Evolutionary conservation across 2,113 vertebrate genomes (phyloP), one percentile per base, ranked within the genome.

Genomic region (Mirza zaza): DNA sequence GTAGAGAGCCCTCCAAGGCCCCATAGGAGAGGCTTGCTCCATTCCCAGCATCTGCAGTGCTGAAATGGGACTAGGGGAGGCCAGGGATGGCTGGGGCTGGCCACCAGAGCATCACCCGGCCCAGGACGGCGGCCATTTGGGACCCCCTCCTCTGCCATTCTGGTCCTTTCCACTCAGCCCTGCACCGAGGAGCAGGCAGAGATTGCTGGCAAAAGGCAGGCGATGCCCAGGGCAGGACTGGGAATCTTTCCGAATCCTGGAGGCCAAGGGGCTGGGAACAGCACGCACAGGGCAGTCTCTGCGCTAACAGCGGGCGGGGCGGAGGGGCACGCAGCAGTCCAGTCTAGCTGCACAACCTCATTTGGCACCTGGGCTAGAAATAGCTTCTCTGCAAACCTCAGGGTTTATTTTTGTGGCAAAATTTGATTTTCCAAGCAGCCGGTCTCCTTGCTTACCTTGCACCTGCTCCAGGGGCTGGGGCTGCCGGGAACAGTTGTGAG

Each of bases 291-390:
- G 18, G n/a, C 29, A 25, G n/a, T 11, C 89, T 29, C 10, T 67
- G 7, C 12, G 45, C 55, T 25, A 12, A 29, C 0, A 39, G 50
- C 29, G 6, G 67, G 25, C 29, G 4, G 68, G 27, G 32, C 0
- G 4, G 88, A 55, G 42, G 71, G 3, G 0, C 27, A 34, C 17
- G 5, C 3, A 0, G 57, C 27, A 23, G 34, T 86, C 93, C 75
- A 36, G 32, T 80, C 75, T 79, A 36, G 42, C 95, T 95, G 32
- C 65, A 93, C 63, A 96, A 55, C 90, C 86, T 91, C 21, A 0
- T 75, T 83, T 94, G 93, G 87, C 95, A 95, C 97, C 92, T 93
- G 84, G 9, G 80, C 93, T 91, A 36, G 68, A 97, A 97, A 97
- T 81, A 96, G 91, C 89, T 94, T 81, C 81, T 96, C 96, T 95